phyloP scores from a whole-genome alignment of 37 sponge, comb jelly and placozoan species.

The Chondrilla cf. caribensis region DNA sequence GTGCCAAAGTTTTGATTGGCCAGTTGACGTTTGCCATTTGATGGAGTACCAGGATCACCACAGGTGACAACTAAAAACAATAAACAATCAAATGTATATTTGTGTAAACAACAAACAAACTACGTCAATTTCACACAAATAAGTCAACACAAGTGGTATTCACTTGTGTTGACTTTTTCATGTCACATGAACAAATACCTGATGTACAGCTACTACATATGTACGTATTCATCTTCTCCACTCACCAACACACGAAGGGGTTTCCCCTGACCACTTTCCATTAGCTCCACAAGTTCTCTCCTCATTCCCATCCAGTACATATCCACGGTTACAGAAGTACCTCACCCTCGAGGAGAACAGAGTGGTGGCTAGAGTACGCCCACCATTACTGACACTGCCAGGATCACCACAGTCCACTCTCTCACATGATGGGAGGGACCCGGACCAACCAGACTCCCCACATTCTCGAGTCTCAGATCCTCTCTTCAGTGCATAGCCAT shows the following conservation, averaged over 20 bases:
- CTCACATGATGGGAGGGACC: background rate
- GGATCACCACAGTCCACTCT: constrained; percentile 23
- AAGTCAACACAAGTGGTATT: no score
- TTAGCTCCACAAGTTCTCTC: constrained; percentile 34
- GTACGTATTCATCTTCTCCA: no score
- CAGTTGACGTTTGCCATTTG: constrained; percentile 39
- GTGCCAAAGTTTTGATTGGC: constrained; percentile 24
- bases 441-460: background rate
- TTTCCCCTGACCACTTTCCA: constrained; percentile 60
- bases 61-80: constrained; percentile 43
- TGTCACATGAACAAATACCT: no score
- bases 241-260: constrained; percentile 46
- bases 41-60: constrained; percentile 35
- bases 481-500: constrained; percentile 8
- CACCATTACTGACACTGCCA: background rate
- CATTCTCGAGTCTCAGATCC: constrained; percentile 1
- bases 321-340: constrained; percentile 31
- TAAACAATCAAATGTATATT: no score
- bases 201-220: no score
- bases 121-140: no score
- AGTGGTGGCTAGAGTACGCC: background rate
- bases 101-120: no score
- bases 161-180: no score
- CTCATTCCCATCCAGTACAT: constrained; percentile 34
- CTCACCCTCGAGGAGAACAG: background rate